These are phyloP conservation scores for Coilia nasus DNA, from an alignment of 2,797 vertebrate species.

Conservation along the genomic window DNA sequence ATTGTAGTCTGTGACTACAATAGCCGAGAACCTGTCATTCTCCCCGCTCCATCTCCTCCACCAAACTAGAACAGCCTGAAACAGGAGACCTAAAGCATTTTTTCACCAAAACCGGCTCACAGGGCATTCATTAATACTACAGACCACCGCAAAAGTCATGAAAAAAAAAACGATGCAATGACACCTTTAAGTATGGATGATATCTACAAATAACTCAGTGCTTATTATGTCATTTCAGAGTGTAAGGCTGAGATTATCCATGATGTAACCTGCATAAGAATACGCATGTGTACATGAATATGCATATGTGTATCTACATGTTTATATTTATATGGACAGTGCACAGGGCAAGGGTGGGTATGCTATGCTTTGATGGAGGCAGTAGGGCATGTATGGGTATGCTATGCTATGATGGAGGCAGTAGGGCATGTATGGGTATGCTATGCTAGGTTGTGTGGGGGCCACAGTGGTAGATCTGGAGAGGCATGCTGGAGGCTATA, in stretches of 20 bases:
- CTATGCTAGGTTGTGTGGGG: constrained; percentile 56
- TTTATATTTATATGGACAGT: constrained; percentile 31
- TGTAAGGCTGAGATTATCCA: not conserved
- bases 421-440: constrained; percentile 37
- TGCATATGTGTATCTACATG: not conserved
- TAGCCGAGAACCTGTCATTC: too few relatives aligned
- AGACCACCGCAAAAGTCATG: too few relatives aligned
- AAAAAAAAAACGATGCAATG: too few relatives aligned
- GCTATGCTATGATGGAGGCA: constrained; percentile 63
- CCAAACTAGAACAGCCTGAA: too few relatives aligned
- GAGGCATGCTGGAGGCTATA: constrained; percentile 73
- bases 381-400: too few relatives aligned
- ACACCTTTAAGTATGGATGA: not conserved
- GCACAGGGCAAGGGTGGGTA: constrained; percentile 58
- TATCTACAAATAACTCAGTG: not conserved
- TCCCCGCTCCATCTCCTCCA: too few relatives aligned
- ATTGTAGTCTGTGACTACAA: too few relatives aligned
- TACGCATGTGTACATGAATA: too few relatives aligned
- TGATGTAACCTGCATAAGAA: not conserved
- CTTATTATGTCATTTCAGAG: not conserved
- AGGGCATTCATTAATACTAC: too few relatives aligned
- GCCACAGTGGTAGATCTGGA: constrained; percentile 81
- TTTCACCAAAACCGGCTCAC: too few relatives aligned
- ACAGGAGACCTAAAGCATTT: too few relatives aligned
- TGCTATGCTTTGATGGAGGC: constrained; percentile 34